A percentile compares a stretch with the other conserved stretches of the same genome.
Evolutionary conservation across 2,888 invertebrate genomes (phyloP).

Genomic region (Timema cristinae): DNA sequence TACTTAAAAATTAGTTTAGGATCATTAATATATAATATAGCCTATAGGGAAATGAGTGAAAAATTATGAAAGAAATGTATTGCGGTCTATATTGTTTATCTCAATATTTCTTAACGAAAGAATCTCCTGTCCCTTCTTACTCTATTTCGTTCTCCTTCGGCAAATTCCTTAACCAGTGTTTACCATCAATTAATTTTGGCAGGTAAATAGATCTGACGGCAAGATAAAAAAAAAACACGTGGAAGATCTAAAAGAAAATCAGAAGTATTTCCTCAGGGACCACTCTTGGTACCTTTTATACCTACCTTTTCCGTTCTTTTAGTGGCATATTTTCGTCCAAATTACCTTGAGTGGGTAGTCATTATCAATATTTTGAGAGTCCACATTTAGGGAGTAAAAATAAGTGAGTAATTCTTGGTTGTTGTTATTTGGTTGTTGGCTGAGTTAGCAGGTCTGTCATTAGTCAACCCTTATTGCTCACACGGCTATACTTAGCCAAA

Average conservation of each 20-base stretch:
- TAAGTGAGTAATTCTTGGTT: slow-evolving; percentile 10
- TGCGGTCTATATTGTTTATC: too few species aligned
- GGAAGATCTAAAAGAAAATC: neutral
- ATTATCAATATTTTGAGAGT: slow-evolving; percentile 15
- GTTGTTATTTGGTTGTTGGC: slow-evolving; percentile 12
- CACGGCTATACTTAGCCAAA: slow-evolving; percentile 18
- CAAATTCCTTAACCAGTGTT: neutral
- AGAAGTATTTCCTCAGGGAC: neutral
- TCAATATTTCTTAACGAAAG: too few species aligned
- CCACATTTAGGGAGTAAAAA: slow-evolving; percentile 11
- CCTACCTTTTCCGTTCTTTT: neutral
- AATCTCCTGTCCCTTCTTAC: too few species aligned
- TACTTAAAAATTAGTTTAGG: too few species aligned
- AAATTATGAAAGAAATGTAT: too few species aligned
- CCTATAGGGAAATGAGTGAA: too few species aligned
- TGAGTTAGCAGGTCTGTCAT: slow-evolving; percentile 19
- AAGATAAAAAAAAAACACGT: neutral
- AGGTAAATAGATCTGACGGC: slow-evolving; percentile 3
- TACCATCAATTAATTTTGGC: slow-evolving; percentile 16
- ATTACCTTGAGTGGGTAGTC: slow-evolving; percentile 14
- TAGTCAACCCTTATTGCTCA: slow-evolving; percentile 19
- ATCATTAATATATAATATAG: too few species aligned
- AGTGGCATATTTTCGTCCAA: slow-evolving; percentile 11
- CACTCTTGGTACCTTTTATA: neutral
- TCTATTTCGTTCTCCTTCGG: neutral